Conservation (phyloP, 2,888 invertebrate species). For the Sinodicranocentrus sp. region DNA sequence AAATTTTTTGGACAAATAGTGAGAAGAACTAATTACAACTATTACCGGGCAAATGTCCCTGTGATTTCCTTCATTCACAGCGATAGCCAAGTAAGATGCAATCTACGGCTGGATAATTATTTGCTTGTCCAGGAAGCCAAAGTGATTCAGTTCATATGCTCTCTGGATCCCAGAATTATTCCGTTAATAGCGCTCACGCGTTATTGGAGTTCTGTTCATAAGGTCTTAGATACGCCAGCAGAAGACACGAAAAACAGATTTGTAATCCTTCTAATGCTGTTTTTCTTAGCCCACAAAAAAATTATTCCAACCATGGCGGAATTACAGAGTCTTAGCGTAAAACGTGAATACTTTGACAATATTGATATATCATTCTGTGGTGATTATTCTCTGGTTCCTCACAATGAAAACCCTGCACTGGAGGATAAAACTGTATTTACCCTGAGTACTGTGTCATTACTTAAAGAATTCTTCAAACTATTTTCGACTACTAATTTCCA, state of each 20-base stretch:
- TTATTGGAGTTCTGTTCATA: slow-evolving; percentile 55
- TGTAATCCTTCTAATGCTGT: slow-evolving; percentile 43
- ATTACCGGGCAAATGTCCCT: slow-evolving; percentile 22
- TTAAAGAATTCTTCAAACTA: slow-evolving; percentile 55
- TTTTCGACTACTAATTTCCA: slow-evolving; percentile 37
- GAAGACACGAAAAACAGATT: slow-evolving; percentile 60
- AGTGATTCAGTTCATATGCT: slow-evolving; percentile 54
- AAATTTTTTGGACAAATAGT: slow-evolving; percentile 63
- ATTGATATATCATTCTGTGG: slow-evolving; percentile 51
- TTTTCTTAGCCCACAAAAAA: slow-evolving; percentile 43
- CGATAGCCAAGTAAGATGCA: slow-evolving; percentile 51
- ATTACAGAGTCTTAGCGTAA: slow-evolving; percentile 43
- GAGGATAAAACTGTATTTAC: slow-evolving; percentile 47
- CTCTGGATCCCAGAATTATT: slow-evolving; percentile 45
- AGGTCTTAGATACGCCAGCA: slow-evolving; percentile 54
- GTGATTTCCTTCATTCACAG: slow-evolving; percentile 59
- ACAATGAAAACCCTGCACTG: slow-evolving; percentile 36
- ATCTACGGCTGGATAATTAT: slow-evolving; percentile 55
- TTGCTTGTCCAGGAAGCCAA: slow-evolving; percentile 57
- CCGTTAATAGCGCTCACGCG: slow-evolving; percentile 30
- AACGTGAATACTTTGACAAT: slow-evolving; percentile 41
- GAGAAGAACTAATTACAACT: slow-evolving; percentile 32
- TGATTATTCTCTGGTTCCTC: slow-evolving; percentile 41
- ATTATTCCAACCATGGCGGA: slow-evolving; percentile 55
- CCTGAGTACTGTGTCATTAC: slow-evolving; percentile 38